Base-by-base conservation (phyloP, 2,888 invertebrate genomes). In the Congeria kusceri region DNA sequence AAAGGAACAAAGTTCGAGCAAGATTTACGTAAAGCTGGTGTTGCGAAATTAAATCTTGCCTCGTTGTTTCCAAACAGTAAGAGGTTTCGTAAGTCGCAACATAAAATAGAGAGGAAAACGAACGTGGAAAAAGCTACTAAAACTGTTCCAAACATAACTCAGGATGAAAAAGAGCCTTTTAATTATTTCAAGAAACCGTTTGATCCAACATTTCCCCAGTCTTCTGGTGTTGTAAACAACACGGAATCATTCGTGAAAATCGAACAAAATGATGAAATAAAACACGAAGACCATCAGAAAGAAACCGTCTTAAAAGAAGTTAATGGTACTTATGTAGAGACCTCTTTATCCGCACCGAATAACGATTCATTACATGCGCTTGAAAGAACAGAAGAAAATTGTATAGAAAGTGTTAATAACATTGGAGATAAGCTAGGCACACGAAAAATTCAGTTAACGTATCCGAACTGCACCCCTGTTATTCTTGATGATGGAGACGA, bases 1-100 rank as follows among this genome's bases (percentile, higher is more conserved):
- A 81, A 81, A 59, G 81, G 81, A 9, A 81, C 81, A 28, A 77
- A 71, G 28, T 82, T 82, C 69, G 82, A 78, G 53, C 72, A 74
- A 23, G 82, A 82, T 72, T 49, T 82, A 11, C 58, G 59, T 32
- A 72, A 49, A 56, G 82, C 78, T n/a, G 82, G 82, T 15, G 76
- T 82, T 7, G 65, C 75, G 18, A 82, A 76, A 63, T 49, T 82
- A 18, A 82, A 82, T 53, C 69, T 82, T 53, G 75, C 76, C 2
- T 82, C 82, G 13, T 56, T 82, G 32, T 82, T 78, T 47, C 82
- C 82, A 5, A 47, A 68, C 20, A 77, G 58, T 23, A 62, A 73
- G 46, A 39, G 71, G 9, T 72, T 72, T 63, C 27, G 57, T 4
- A 23, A n/a, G 15, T 56, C 25, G 9, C 56, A 25, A 56, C 13